phyloP scores from a whole-genome alignment of 2,113 vertebrate species.

The Motacilla alba region DNA sequence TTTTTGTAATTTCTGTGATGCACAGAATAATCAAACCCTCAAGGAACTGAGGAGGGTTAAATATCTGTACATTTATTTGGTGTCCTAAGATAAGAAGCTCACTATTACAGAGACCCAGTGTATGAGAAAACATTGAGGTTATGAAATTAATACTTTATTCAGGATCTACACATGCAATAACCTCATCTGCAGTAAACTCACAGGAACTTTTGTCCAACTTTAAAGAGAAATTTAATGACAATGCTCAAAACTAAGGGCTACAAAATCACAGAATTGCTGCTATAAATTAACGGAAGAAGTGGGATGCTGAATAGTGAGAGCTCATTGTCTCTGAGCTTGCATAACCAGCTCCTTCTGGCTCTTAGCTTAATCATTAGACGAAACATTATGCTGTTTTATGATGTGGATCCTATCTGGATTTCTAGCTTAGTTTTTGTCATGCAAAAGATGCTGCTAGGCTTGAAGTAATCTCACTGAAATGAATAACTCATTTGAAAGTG shows the following conservation, averaged over 20 bases:
- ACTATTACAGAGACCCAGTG: not conserved
- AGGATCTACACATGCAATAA: not conserved
- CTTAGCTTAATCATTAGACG: not conserved
- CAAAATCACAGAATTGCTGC: not conserved
- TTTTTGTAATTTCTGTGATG: not conserved
- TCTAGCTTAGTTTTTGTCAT: conserved; percentile 24
- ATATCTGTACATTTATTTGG: not conserved
- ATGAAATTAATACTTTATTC: not conserved
- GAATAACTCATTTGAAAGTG: conserved; percentile 54
- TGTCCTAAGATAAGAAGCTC: not conserved
- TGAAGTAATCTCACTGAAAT: conserved; percentile 29
- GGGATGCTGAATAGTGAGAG: not conserved
- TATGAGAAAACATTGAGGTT: not conserved
- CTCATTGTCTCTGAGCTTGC: not conserved
- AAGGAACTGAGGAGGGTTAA: not conserved
- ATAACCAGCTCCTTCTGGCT: conserved; percentile 5
- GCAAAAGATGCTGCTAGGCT: not conserved
- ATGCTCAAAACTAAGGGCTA: not conserved
- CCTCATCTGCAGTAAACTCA: not conserved
- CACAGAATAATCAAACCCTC: not conserved
- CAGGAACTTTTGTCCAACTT: not conserved
- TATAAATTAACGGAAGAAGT: not conserved
- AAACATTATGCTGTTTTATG: conserved; percentile 4
- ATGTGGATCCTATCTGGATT: conserved; percentile 5
- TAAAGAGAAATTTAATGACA: not conserved